Base-by-base conservation (phyloP, 2,888 invertebrate species). In the Petrolisthes cinctipes region DNA sequence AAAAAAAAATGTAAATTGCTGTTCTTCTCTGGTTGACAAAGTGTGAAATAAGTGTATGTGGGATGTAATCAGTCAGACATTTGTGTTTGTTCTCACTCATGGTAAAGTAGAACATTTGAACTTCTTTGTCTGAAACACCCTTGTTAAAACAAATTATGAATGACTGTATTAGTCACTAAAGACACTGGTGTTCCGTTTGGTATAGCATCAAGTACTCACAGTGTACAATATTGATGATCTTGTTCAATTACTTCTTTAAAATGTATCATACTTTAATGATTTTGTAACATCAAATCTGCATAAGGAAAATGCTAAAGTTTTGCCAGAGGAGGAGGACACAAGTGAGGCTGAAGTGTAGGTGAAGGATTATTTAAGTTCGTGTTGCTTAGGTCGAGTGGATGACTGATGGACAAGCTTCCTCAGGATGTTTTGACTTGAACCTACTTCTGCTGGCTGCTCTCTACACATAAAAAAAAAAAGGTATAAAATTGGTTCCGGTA, bases 391-490 rank as follows among this genome's bases (percentile, higher is more conserved):
- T 75, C 54, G 75, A 51, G 73, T 75, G 73, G 82, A 51, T 82
- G 73, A 73, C 75, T 83, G 83, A 83, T 83, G 75, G 83, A 83
- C 75, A 14, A 57, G 75, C 54, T 75, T 75, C 75, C 73, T 57
- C 66, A 51, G 75, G 75, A 66, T 83, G 56, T 75, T 11, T 20
- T 83, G 75, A 83, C 83, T 66, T 68, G n/a, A 61, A 82, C 68
- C 82, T 53, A 83, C 75, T 20, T 54, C 23, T 75, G 56, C 83
- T 83, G 83, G 83, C 83, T 83, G 56, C 83, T 75, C 83, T 75
- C 83, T 56, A 79, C 73, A 83, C 11, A 5, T 51, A 20, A 53
- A 68, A 51, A 51, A 20, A 37, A 68, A 68, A 68, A 14, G 53
- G 54, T 57, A 20, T 71, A 20, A 68, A 71, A 71, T n/a, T 71